These are phyloP conservation scores for Chlamydotis undulata DNA, from an alignment of 2,113 vertebrate genomes.

Conservation along the genomic window DNA sequence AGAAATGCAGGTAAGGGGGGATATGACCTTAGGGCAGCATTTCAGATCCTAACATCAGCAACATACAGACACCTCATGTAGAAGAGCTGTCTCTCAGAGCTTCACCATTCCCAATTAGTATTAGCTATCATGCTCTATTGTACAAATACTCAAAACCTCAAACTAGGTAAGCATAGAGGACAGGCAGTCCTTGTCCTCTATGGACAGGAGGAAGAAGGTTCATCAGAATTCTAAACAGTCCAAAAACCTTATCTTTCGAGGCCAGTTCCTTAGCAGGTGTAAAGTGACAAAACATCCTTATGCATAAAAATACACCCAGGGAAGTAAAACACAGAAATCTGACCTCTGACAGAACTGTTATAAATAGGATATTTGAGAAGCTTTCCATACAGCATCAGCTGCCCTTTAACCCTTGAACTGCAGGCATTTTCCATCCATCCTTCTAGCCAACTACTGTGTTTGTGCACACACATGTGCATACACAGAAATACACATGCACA, in stretches of 20 bases:
- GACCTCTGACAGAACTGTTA: slow-evolving; percentile 72
- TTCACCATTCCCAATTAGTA: neutral
- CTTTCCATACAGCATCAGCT: slow-evolving; percentile 74
- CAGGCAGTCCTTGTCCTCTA: accelerated
- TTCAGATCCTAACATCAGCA: neutral
- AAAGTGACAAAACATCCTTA: slow-evolving; percentile 53
- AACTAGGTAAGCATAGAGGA: neutral
- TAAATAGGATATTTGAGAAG: slow-evolving; percentile 73
- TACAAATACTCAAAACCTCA: neutral
- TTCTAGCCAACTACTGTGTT: neutral
- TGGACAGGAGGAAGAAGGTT: neutral
- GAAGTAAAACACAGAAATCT: slow-evolving; percentile 61
- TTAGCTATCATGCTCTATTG: neutral
- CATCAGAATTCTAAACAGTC: neutral
- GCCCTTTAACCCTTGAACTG: slow-evolving; percentile 54
- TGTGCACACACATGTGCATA: no score
- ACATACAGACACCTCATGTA: neutral
- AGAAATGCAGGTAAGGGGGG: neutral
- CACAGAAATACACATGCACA: accelerated
- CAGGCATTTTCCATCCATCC: neutral
- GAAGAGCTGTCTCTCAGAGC: neutral
- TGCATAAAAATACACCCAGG: slow-evolving; percentile 61
- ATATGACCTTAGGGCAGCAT: neutral
- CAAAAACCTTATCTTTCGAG: neutral
- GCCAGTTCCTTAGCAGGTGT: neutral